Conservation (phyloP, 2,797 vertebrate genomes). For the Dipus sagitta region DNA sequence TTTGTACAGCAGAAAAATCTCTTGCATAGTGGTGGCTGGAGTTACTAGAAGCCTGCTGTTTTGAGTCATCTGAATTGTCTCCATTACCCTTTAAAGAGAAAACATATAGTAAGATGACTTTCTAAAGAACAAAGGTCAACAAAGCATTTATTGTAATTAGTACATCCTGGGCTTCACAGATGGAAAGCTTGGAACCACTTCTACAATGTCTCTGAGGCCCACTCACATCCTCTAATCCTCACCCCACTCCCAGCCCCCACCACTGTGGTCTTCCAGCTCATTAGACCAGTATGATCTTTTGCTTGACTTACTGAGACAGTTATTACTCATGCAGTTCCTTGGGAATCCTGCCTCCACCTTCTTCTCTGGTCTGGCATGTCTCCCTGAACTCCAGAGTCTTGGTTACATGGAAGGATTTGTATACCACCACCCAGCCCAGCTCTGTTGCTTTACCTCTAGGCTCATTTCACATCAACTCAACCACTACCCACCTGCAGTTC, state of each 20-base stretch:
- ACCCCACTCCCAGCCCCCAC: too few species aligned
- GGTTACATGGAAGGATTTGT: not conserved
- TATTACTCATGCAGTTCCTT: not conserved
- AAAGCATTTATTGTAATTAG: constrained; percentile 39
- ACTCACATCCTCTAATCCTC: not conserved
- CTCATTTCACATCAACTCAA: not conserved
- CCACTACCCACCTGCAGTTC: not conserved
- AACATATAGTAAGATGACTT: constrained; percentile 37
- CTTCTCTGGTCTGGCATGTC: not conserved
- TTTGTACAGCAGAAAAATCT: not conserved
- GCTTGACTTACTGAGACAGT: not conserved
- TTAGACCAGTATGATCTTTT: not conserved
- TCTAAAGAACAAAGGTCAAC: constrained; percentile 40
- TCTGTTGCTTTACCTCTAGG: not conserved
- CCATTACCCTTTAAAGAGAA: constrained; percentile 24
- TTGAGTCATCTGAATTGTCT: constrained; percentile 25
- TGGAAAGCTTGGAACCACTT: constrained; percentile 10
- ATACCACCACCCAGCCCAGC: not conserved
- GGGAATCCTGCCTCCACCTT: not conserved
- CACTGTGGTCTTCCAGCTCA: not conserved
- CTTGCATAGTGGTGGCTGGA: not conserved
- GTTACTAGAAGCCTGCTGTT: not conserved
- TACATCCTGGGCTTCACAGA: constrained; percentile 23
- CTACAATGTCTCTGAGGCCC: not conserved
- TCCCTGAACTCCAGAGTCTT: not conserved